phyloP scores from a whole-genome alignment of 2,113 vertebrate genomes.

The Cheilinus undulatus region DNA sequence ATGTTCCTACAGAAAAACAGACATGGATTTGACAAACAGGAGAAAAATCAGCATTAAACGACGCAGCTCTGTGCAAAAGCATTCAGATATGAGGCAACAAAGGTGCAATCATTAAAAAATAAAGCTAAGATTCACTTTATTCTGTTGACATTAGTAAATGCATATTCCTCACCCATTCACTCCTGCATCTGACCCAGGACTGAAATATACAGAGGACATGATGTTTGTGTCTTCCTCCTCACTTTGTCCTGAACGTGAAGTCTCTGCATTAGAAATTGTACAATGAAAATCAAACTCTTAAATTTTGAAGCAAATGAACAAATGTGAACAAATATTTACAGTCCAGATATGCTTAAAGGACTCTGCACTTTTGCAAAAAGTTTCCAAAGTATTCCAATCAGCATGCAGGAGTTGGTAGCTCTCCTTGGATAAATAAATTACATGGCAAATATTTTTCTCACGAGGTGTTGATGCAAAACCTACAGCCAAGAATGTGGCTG shows the following conservation, averaged over 20 bases:
- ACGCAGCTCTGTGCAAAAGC: background rate
- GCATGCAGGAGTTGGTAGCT: background rate
- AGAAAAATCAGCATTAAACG: background rate
- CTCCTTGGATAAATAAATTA: background rate
- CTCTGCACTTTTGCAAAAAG: background rate
- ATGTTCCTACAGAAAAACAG: constrained; percentile 45
- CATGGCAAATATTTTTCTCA: background rate
- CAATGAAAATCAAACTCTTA: background rate
- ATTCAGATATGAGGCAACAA: background rate
- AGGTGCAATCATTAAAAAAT: background rate
- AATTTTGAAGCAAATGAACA: no score
- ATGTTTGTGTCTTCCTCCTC: constrained; percentile 28
- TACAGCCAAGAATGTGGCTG: background rate
- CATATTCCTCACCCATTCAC: constrained; percentile 82
- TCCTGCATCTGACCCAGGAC: constrained; percentile 80
- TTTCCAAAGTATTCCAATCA: background rate
- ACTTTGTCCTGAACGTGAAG: constrained; percentile 19
- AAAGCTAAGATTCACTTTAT: background rate
- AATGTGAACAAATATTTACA: no score
- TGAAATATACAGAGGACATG: constrained; percentile 87
- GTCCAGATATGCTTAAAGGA: background rate
- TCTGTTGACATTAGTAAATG: background rate
- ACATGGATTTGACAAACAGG: background rate
- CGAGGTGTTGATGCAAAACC: background rate
- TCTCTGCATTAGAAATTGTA: constrained; percentile 17